Conservation (phyloP, 1,140 invertebrate species). For the Pygmarrhopalites habei region DNA sequence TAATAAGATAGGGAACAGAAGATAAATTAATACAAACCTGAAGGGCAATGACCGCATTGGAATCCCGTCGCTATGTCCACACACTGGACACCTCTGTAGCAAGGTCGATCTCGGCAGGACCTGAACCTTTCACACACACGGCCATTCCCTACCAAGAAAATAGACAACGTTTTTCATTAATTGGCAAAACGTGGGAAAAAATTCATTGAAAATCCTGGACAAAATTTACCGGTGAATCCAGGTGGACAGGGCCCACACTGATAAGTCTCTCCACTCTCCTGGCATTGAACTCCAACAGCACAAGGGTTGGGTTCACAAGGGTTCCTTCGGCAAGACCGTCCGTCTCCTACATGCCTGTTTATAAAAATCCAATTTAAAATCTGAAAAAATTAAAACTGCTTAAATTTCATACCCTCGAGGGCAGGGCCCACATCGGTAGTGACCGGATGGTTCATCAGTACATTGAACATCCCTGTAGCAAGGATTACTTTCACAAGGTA, state of each 20-base stretch:
- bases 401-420: conserved; percentile 62
- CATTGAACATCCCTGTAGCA: neutral
- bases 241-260: neutral
- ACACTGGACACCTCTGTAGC: conserved; percentile 71
- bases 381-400: conserved; percentile 67
- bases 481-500: neutral
- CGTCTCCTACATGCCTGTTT: conserved; percentile 67
- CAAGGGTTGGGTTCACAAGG: neutral
- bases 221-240: neutral
- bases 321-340: conserved; percentile 56
- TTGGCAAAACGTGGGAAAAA: too few relatives aligned
- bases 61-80: conserved; percentile 63
- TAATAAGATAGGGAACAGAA: too few relatives aligned
- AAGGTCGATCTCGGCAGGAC: conserved; percentile 66
- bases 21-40: too few relatives aligned
- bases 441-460: neutral
- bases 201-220: too few relatives aligned
- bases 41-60: conserved; percentile 45
- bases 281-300: neutral
- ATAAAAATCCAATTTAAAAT: conserved; percentile 69
- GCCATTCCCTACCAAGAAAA: neutral
- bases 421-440: conserved; percentile 5
- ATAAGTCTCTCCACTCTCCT: neutral
- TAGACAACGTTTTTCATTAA: too few relatives aligned
- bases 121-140: conserved; percentile 53